Conservation (phyloP, 2,888 invertebrate genomes). For the Zygaena filipendulae region DNA sequence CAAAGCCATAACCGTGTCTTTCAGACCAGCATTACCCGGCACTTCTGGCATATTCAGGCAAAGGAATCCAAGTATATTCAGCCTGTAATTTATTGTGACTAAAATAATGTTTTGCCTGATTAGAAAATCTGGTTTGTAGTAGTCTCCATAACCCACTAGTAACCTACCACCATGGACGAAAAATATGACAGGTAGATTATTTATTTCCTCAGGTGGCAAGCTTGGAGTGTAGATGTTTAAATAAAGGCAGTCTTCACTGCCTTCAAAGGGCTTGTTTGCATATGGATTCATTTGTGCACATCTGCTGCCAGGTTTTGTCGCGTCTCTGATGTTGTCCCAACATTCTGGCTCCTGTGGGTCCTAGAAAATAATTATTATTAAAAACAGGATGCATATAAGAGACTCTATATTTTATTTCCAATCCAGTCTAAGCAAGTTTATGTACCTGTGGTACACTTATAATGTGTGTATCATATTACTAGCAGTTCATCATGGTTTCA, state of each 20-base stretch:
- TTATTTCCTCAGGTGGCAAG: slow-evolving; percentile 37
- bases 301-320: slow-evolving; percentile 47
- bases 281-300: slow-evolving; percentile 57
- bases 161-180: slow-evolving; percentile 70
- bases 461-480: too few species aligned
- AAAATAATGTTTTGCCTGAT: slow-evolving; percentile 40
- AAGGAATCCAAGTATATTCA: slow-evolving; percentile 44
- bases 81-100: slow-evolving; percentile 47
- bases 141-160: slow-evolving; percentile 61
- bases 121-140: slow-evolving; percentile 47
- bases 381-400: background rate
- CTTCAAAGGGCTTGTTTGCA: slow-evolving; percentile 38
- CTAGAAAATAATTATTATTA: slow-evolving; percentile 27
- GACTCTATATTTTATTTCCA: too few species aligned
- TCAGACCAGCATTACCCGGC: slow-evolving; percentile 47
- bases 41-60: slow-evolving; percentile 42
- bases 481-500: too few species aligned
- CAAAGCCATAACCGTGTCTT: slow-evolving; percentile 43
- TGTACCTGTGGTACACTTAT: too few species aligned
- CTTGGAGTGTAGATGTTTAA: slow-evolving; percentile 74
- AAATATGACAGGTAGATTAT: slow-evolving; percentile 59
- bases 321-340: slow-evolving; percentile 41
- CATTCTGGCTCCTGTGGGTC: slow-evolving; percentile 34
- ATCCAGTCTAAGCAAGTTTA: too few species aligned
- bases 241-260: slow-evolving; percentile 75